Evolutionary conservation across 2,797 vertebrate genomes (phyloP).

Genomic region (Gouania willdenowi): DNA sequence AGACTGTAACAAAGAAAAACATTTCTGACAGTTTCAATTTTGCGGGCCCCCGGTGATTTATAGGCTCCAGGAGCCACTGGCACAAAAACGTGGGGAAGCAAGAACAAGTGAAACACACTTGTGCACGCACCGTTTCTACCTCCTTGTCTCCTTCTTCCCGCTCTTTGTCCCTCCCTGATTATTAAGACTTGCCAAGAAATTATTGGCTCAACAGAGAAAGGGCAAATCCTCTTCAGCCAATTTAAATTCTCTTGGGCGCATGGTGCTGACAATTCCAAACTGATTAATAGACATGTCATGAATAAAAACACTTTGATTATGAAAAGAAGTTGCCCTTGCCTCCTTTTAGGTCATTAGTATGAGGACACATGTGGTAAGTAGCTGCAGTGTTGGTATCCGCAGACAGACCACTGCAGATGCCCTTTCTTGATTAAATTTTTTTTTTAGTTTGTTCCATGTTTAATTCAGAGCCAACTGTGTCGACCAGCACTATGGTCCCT

Average conservation of each 20-base stretch:
- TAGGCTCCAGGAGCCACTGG: constrained; percentile 42
- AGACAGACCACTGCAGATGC: constrained; percentile 58
- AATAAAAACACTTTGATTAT: constrained; percentile 75
- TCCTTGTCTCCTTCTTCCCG: constrained; percentile 35
- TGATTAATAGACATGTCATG: constrained; percentile 76
- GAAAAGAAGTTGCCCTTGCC: constrained; percentile 68
- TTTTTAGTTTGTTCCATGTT: constrained; percentile 58
- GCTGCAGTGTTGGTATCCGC: constrained; percentile 55
- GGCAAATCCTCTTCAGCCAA: constrained; percentile 75
- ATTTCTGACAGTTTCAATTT: constrained; percentile 53
- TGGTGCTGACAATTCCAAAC: constrained; percentile 64
- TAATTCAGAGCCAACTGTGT: constrained; percentile 61
- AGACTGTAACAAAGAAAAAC: constrained; percentile 41
- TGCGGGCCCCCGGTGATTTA: constrained; percentile 45
- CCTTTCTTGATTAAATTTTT: constrained; percentile 65
- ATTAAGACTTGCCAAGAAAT: constrained; percentile 66
- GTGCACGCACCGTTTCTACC: constrained; percentile 30
- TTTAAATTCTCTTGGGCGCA: constrained; percentile 73
- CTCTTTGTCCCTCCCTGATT: constrained; percentile 50
- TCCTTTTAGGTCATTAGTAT: constrained; percentile 70
- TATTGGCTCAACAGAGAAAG: constrained; percentile 70
- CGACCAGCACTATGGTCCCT: constrained; percentile 48
- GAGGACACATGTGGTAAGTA: constrained; percentile 70
- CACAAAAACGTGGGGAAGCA: constrained; percentile 1
- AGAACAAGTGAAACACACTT: constrained; percentile 4